Evolutionary conservation across 1,140 invertebrate genomes (phyloP), one percentile per base, ranked within the genome.

Genomic region (Conus betulinus): DNA sequence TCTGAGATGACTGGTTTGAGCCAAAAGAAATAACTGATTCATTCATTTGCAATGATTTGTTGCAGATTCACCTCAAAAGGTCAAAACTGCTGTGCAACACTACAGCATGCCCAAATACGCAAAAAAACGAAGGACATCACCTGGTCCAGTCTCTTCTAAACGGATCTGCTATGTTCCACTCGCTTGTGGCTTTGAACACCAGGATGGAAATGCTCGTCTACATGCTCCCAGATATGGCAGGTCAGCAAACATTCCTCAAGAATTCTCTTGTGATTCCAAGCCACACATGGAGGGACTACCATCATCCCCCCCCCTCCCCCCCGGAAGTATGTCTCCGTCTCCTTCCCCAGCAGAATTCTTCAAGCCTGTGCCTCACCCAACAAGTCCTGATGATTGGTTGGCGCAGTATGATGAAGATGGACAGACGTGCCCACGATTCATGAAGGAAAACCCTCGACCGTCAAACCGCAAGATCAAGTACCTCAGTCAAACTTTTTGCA

Each of bases 361-460:
- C 86, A 55, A 82, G 27, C 76, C 90, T 15, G 84, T 94, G 27
- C 93, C 93, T 13, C 81, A 89, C 5, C 93, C 94, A 20, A 92
- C 91, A 57, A 85, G 82, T 87, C 89, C 91, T 25, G 92, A 93
- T 90, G 94, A 94, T 82, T 94, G 94, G 94, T 81, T 94, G 71
- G 93, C 93, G 5, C 93, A 94, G 83, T 94, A 93, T 89, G 89
- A 90, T 83, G 94, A 93, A 78, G 92, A 91, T 67, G 93, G 93
- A 7, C 94, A 94, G 88, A 93, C 91, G 27, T 3, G 88, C 83
- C 57, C 67, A 39, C 63, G 92, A 74, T 94, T 92, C 88, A 55
- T 91, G 10, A 39, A 90, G 27, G 91, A 93, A 84, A 91, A 91
- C 90, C 93, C 93, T 76, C 93, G 92, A 92, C 83, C 93, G 3